These are phyloP conservation scores for Ahaetulla prasina DNA, from an alignment of 2,113 vertebrate genomes.

Conservation along the genomic window DNA sequence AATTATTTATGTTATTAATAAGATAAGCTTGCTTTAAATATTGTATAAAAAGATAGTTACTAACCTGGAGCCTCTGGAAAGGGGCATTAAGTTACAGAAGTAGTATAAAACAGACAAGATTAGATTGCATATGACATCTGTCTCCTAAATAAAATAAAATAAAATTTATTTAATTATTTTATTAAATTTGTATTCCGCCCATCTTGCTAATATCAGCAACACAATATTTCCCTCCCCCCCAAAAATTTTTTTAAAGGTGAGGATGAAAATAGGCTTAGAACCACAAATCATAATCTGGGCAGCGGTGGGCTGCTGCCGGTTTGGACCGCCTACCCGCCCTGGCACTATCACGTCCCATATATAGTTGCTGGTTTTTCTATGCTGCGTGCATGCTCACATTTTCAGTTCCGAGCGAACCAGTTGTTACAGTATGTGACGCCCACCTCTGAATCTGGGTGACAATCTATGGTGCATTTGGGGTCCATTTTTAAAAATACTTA, in stretches of 20 bases:
- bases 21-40: background rate
- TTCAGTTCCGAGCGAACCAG: too few species aligned
- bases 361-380: too few species aligned
- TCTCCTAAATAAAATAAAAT: slow-evolving; percentile 75
- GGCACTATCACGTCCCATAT: too few species aligned
- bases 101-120: slow-evolving; percentile 96
- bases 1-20: background rate
- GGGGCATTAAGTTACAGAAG: slow-evolving; percentile 98
- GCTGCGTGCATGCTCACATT: too few species aligned
- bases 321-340: too few species aligned
- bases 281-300: background rate
- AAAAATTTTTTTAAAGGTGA: background rate
- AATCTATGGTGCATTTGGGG: background rate
- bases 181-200: background rate
- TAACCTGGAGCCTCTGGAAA: slow-evolving; percentile 95
- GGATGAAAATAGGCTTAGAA: background rate
- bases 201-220: background rate
- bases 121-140: slow-evolving; percentile 92
- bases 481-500: background rate
- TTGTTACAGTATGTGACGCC: too few species aligned
- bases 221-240: background rate
- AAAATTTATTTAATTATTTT: background rate
- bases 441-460: background rate
- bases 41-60: slow-evolving; percentile 31
- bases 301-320: too few species aligned